These are phyloP conservation scores for Cichlasoma orientale DNA, from an alignment of 2,797 vertebrate genomes.

Conservation along the genomic window DNA sequence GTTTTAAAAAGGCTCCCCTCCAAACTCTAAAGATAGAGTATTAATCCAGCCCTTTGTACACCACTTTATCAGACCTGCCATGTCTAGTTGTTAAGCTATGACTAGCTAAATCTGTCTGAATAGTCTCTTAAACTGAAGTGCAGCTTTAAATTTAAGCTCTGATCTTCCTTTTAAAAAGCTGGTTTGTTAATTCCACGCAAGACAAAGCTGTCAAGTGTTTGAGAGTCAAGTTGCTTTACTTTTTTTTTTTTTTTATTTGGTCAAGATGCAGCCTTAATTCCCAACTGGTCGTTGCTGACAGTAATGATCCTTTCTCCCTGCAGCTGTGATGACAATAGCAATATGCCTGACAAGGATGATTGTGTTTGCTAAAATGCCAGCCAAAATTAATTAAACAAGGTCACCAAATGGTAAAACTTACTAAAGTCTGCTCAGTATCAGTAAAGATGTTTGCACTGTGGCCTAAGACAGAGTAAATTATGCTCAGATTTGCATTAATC, in stretches of 20 bases:
- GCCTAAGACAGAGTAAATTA: slow-evolving; percentile 33
- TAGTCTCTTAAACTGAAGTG: slow-evolving; percentile 5
- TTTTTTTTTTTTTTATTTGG: slow-evolving; percentile 18
- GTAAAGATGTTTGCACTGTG: slow-evolving; percentile 51
- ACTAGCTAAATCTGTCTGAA: background rate
- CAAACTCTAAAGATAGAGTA: background rate
- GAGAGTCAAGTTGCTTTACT: slow-evolving; percentile 20
- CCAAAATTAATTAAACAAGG: slow-evolving; percentile 56
- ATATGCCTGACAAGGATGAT: slow-evolving; percentile 47
- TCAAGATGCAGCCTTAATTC: slow-evolving; percentile 29
- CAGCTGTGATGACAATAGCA: slow-evolving; percentile 47
- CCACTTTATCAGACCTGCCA: background rate
- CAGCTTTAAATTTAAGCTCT: slow-evolving; percentile 20
- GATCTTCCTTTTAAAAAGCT: slow-evolving; percentile 7
- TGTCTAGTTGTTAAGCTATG: background rate
- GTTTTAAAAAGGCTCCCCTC: background rate
- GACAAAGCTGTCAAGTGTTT: slow-evolving; percentile 20
- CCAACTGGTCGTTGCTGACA: slow-evolving; percentile 18
- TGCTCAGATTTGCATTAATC: slow-evolving; percentile 45
- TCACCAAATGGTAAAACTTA: slow-evolving; percentile 41
- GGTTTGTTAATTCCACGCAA: slow-evolving; percentile 8
- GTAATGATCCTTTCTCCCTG: slow-evolving; percentile 33
- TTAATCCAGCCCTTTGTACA: background rate
- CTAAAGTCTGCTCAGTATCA: slow-evolving; percentile 44
- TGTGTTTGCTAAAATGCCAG: slow-evolving; percentile 53